Evolutionary conservation across 2,113 vertebrate species (phyloP), one percentile per base, ranked within the genome.

Genomic region (Cinclus cinclus): DNA sequence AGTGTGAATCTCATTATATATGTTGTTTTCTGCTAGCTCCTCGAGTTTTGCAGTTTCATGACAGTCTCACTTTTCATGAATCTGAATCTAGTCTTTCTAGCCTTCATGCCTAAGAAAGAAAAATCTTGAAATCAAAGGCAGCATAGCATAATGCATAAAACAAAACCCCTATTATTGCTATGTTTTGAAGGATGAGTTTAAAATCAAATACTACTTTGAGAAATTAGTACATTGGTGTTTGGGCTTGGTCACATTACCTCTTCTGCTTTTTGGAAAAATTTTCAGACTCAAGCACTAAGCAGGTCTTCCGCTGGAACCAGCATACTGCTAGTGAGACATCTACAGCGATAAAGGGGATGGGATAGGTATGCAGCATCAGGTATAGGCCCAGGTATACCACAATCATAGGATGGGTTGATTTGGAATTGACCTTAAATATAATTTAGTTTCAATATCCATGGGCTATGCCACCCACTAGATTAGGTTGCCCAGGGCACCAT

Each of bases 321-420:
- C 3, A 2, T 27, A 41, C 15, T 3, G 0, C 33, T 42, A 19
- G 7, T 23, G 60, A 46, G 60, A 59, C 7, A 39, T 7, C 46
- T 2, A 0, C 23, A 50, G 23, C 0, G 0, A 25, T 39, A 28
- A 35, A 62, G 1, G 2, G 24, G 21, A n/a, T 41, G 49, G 46
- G 44, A 19, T 31, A 41, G 3, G 11, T 17, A 11, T 7, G 10
- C 74, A 76, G 58, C 41, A 75, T 24, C 67, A 65, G 31, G 13
- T 49, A 41, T 7, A 30, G 62, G 22, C 10, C 22, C 44, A 56
- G 46, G 14, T 24, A 30, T 1, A 9, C 19, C 35, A 58, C 10
- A 56, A 24, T 23, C 22, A 37, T 20, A 18, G 41, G 19, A 49
- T 56, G 47, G 21, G 25, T 33, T 62, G 55, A 23, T 5, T 31